Base-by-base conservation (phyloP, 2,888 invertebrate species). In the Xylota sylvarum region DNA sequence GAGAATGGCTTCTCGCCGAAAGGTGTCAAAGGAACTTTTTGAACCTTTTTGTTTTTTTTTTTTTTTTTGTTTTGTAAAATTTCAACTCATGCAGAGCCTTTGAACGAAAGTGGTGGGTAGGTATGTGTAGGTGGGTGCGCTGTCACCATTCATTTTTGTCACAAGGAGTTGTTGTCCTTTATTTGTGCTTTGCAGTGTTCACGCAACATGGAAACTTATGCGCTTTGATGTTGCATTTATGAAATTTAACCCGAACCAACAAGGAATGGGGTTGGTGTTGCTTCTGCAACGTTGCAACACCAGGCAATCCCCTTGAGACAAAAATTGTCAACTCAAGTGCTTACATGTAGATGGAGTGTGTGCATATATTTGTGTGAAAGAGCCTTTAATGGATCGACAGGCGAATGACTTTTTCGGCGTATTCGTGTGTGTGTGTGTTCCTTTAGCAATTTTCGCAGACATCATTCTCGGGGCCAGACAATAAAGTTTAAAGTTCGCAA, bases 221-320 rank as follows among this genome's bases (percentile, higher is more conserved):
- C 27, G 55, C 85, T 85, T 85, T 85, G 85, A 85, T 85, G 85
- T 85, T 85, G 80, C 80, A 77, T 72, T 85, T 81, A 72, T 85
- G 70, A 76, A 85, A 85, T 85, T 80, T 85, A 67, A 76, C 56
- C 60, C 58, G 30, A 52, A 32, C 46, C 48, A 19, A 17, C 1
- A 5, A n/a, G 40, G 48, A 17, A 27, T 17, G 67, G 2, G 23
- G 35, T 10, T 32, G 56, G 23, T 50, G 30, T 6, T 12, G 32
- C 40, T 70, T 62, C 23, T 76, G 65, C 74, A 80, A 67, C 52
- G 70, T 64, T 74, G 84, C 70, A 85, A 43, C 17, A 62, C 40
- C 55, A 9, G 37, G 52, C 58, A 80, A 23, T 23, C 23, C 76
- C 64, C 85, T 80, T 81, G 81, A 85, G 85, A 85, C 80, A 58